Percentiles rank a stretch among this genome's conserved stretches.
Conservation (phyloP, 2,113 vertebrate genomes). For the Antechinus stuartii region DNA sequence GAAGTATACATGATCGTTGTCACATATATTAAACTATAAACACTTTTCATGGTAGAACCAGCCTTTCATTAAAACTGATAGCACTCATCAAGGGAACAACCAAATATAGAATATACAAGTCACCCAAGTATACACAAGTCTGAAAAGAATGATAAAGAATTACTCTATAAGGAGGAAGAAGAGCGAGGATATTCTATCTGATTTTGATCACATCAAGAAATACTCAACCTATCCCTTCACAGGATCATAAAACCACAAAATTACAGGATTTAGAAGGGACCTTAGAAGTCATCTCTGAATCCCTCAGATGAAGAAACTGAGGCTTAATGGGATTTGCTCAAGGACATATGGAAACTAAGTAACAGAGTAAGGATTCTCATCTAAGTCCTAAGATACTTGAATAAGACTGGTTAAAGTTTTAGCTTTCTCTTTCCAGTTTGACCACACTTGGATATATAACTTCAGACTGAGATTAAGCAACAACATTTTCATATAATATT, state of each 20-base stretch:
- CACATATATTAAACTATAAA: constrained; percentile 27
- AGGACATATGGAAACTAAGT: not conserved
- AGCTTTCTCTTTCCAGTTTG: not conserved
- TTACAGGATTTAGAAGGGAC: not conserved
- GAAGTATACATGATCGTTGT: not conserved
- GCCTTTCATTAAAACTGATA: constrained; percentile 33
- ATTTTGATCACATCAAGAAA: constrained; percentile 9
- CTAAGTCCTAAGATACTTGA: not conserved
- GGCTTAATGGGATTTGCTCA: not conserved
- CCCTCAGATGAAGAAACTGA: not conserved
- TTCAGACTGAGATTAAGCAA: not conserved
- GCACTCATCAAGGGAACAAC: not conserved
- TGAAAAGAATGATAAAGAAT: constrained; percentile 34
- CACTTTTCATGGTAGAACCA: constrained; percentile 13
- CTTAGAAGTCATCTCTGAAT: not conserved
- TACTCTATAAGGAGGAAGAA: not conserved
- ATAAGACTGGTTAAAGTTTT: not conserved
- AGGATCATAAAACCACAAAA: not conserved
- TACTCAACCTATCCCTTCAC: not conserved
- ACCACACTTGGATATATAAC: not conserved
- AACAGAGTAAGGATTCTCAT: not conserved
- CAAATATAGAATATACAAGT: not conserved
- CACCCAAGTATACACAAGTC: constrained; percentile 9
- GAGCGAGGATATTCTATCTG: not conserved
- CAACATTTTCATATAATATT: not conserved